phyloP scores from a whole-genome alignment of 2,113 vertebrate genomes.

The Morphnarchus princeps region DNA sequence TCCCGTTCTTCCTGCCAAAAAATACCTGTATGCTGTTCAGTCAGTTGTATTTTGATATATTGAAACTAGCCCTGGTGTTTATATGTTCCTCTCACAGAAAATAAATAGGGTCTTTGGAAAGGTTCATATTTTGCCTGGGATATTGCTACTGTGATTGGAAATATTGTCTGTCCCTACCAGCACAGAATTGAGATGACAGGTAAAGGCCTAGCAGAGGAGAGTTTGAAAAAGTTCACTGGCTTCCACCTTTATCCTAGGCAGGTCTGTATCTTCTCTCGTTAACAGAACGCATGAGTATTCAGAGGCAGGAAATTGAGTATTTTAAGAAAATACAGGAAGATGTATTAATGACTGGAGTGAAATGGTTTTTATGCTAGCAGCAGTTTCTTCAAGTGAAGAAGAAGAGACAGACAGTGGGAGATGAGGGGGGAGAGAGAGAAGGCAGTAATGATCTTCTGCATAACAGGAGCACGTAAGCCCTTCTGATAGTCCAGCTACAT shows the following conservation, averaged over 20 bases:
- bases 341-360: background rate
- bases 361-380: background rate
- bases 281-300: background rate
- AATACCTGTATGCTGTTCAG: background rate
- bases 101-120: background rate
- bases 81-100: background rate
- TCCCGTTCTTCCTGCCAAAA: background rate
- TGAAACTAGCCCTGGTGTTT: background rate
- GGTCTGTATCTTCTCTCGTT: background rate
- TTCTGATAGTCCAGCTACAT: background rate
- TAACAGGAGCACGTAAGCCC: background rate
- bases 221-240: background rate
- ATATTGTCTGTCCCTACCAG: background rate
- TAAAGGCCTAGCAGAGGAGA: background rate
- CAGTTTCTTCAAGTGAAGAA: background rate
- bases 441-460: background rate
- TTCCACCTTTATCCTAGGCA: background rate
- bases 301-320: background rate
- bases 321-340: background rate
- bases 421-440: background rate
- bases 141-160: background rate
- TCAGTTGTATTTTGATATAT: background rate
- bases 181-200: background rate
- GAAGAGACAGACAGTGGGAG: background rate
- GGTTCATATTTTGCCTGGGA: background rate